Base-by-base conservation (phyloP, 2,113 vertebrate species). In the Hydrolagus affinis region DNA sequence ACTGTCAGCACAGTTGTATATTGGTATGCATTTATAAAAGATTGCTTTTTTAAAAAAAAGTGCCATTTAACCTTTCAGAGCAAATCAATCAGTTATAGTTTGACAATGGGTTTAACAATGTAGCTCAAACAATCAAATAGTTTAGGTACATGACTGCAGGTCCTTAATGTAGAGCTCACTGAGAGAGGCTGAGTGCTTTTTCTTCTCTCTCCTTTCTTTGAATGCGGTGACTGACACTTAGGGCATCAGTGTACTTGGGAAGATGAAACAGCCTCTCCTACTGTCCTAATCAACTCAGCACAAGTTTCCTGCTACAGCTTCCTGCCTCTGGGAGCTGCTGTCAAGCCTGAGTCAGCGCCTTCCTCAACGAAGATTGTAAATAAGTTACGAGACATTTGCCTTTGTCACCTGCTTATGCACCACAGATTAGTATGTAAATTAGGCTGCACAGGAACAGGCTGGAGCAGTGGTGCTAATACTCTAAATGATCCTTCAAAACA, bases 321-420 rank as follows among this genome's bases (percentile, higher is more conserved):
- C 87, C 78, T 86, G 86, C 88, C 87, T 87, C 19, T 87, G 87
- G 89, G 75, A 89, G 32, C 80, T 86, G 70, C 68, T 89, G 87
- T 88, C 90, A 92, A 88, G 86, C 89, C 88, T 90, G 88, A 91
- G 86, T 90, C 89, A 89, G 90, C 88, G 89, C 87, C 88, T 90
- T 90, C 85, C 70, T 85, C 87, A 86, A 76, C 88, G 88, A 88
- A 88, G 86, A 87, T 86, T 71, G 1, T 86, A 87, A 89, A 87
- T 85, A 87, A 8, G 8, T 87, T 87, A 76, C 77, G 71, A 86
- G 87, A 87, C 86, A 87, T 86, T 91, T 86, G 86, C 83, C 87
- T 88, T 87, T 89, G 88, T 88, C 90, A 86, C 88, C 87, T 87
- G 87, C 87, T 86, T 86, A 77, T 80, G 88, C 83, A 32, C 85